Evolutionary conservation across 2,113 vertebrate genomes (phyloP).

Genomic region (Formicarius rufipectus): DNA sequence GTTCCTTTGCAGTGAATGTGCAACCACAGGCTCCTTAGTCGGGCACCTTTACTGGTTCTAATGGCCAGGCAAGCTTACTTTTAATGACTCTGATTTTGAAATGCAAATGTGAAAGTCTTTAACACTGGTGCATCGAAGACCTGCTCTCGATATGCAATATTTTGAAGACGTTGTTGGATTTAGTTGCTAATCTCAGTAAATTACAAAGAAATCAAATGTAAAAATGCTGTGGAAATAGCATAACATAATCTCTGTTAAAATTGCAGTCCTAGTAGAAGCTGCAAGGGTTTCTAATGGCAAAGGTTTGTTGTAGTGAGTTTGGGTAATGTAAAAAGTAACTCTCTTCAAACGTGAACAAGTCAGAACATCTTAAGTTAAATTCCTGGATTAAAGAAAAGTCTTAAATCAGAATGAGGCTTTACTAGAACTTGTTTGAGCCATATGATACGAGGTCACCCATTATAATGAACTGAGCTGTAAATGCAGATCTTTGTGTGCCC

Average conservation of each 20-base stretch:
- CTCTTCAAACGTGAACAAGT: not conserved
- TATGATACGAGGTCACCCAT: not conserved
- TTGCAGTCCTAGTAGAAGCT: not conserved
- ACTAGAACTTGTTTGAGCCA: not conserved
- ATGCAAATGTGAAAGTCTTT: slow-evolving; percentile 56
- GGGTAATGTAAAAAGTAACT: not conserved
- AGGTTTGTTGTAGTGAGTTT: not conserved
- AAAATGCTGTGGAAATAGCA: not conserved
- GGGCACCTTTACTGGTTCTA: not conserved
- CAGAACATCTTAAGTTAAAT: not conserved
- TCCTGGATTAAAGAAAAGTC: not conserved
- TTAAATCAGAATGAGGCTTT: not conserved
- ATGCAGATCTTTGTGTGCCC: not conserved
- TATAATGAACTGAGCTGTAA: not conserved
- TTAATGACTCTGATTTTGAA: slow-evolving; percentile 3
- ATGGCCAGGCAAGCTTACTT: not conserved
- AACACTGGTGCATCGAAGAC: not conserved
- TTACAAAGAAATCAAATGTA: slow-evolving; percentile 9
- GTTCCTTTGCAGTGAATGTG: not conserved
- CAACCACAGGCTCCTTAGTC: slow-evolving; percentile 3
- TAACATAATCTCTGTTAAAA: not conserved
- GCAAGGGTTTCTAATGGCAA: not conserved
- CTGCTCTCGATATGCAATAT: not conserved
- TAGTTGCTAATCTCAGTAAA: slow-evolving; percentile 3
- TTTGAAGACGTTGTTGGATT: not conserved